Base-by-base conservation (phyloP, 2,888 invertebrate species). In the Nebria salina region DNA sequence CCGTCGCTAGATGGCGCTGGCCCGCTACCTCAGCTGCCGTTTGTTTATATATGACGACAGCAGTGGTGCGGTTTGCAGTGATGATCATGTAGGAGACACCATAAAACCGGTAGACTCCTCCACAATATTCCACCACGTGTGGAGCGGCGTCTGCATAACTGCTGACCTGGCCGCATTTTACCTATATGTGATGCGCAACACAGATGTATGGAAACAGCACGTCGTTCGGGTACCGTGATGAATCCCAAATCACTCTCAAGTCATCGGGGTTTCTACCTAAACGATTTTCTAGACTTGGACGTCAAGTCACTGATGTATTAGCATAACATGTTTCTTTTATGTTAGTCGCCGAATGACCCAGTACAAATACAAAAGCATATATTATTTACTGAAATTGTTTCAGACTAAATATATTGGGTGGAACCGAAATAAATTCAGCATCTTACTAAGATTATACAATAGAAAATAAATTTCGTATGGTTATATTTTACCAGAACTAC, bases 201-300 rank as follows among this genome's bases (percentile, higher is more conserved):
- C 70, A 70, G 70, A 70, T 70, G 70, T 70, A 70, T 70, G 70
- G n/a, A 70, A 70, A 70, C 70, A 70, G 11, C 34, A 20, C 70
- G 11, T 34, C 70, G 11, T 11, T 34, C 15, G 25, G 15, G n/a
- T 9, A 68, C 68, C 25, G 68, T 15, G 70, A 70, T 70, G 70
- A 70, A 70, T 70, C 70, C 15, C 70, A 70, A 70, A 70, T 70
- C 70, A 26, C 34, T 25, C 70, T 70, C 70, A 8, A 54, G 54
- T 54, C 54, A 54, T 54, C 13, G 8, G 8, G 54, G 11, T 54
- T 54, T 54, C 11, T 13, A 54, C 54, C 13, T 54, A 54, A 54
- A 54, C 54, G 54, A 54, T 54, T 54, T 13, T 8, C 54, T 54
- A 54, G 54, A 8, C 54, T 34, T 34, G 34, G 34, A 7, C 54